Percentiles rank a stretch among this genome's conserved stretches.
These are phyloP conservation scores for Polyommatus icarus DNA, from an alignment of 2,888 invertebrate genomes.

Conservation along the genomic window DNA sequence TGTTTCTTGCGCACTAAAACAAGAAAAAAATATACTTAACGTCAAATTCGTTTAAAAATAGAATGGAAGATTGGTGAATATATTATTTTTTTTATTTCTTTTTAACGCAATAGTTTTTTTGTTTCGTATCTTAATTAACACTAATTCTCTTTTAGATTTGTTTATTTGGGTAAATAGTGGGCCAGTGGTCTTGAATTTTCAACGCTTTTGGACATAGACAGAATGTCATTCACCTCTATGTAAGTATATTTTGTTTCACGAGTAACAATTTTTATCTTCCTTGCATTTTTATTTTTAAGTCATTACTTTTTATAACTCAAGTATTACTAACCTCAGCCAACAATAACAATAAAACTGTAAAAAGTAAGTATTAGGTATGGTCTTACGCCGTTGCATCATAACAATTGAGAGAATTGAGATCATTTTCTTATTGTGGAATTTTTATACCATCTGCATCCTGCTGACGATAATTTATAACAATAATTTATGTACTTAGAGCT, in stretches of 20 bases:
- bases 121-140: conserved; percentile 9
- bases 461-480: neutral
- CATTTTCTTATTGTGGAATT: neutral
- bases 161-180: conserved; percentile 60
- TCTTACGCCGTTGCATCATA: neutral
- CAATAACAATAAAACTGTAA: neutral
- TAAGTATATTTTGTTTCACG: conserved; percentile 59
- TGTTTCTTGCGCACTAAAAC: conserved; percentile 44
- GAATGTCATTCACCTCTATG: conserved; percentile 75
- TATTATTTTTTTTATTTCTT: conserved; percentile 37
- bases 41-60: conserved; percentile 20
- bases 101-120: neutral
- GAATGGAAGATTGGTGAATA: conserved; percentile 35
- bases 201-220: conserved; percentile 46
- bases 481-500: neutral
- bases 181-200: conserved; percentile 48
- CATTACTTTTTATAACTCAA: neutral
- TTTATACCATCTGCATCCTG: neutral
- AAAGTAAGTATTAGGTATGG: neutral
- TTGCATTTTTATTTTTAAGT: neutral
- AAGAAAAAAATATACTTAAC: conserved; percentile 2
- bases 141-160: conserved; percentile 44
- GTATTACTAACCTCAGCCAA: neutral
- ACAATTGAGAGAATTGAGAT: neutral
- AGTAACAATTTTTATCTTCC: neutral